Evolutionary conservation across 2,797 vertebrate species (phyloP).

Genomic region (Sebastes kiyomatsui): DNA sequence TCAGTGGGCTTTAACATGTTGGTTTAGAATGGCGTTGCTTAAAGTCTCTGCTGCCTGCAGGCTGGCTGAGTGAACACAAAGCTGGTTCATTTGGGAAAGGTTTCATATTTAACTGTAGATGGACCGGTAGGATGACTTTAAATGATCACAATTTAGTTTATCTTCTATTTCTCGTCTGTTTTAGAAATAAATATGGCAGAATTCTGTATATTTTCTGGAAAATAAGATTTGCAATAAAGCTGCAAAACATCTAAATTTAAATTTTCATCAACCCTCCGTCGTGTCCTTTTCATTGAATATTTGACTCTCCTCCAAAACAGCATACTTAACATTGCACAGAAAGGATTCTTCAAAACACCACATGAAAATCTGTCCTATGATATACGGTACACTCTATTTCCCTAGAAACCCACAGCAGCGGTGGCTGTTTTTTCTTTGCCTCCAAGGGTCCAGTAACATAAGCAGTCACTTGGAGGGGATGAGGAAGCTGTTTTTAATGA

Average conservation of each 20-base stretch:
- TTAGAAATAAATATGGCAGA: neutral
- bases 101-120: constrained; percentile 34
- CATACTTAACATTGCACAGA: neutral
- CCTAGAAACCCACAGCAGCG: constrained; percentile 18
- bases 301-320: neutral
- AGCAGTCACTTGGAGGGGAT: constrained; percentile 61
- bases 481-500: constrained; percentile 73
- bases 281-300: neutral
- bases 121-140: neutral
- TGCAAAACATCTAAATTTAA: neutral
- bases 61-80: constrained; percentile 44
- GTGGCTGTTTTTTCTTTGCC: constrained; percentile 45
- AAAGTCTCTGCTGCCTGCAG: constrained; percentile 27
- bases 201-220: neutral
- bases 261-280: neutral
- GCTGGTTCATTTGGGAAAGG: neutral
- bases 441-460: constrained; percentile 56
- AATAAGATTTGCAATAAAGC: neutral
- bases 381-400: neutral
- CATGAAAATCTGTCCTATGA: constrained; percentile 1
- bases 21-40: constrained; percentile 48
- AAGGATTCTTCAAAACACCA: neutral
- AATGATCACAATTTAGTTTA: neutral
- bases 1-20: constrained; percentile 47
- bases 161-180: neutral